Base-by-base conservation (phyloP, 2,888 invertebrate species). In the Eubasilissa splendida region DNA sequence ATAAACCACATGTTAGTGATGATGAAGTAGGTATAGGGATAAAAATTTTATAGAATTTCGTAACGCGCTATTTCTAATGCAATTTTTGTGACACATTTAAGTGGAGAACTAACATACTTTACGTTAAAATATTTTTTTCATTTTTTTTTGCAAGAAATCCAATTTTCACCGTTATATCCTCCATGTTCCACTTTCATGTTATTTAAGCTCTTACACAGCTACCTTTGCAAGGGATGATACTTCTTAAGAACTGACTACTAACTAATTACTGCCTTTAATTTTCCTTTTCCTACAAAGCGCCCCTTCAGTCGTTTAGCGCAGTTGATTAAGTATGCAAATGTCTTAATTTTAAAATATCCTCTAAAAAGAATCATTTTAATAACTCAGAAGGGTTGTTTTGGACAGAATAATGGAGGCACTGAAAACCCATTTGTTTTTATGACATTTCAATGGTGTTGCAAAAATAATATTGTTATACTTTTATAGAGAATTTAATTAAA, bases 301-400 rank as follows among this genome's bases (percentile, higher is more conserved):
- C 79, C 79, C 82, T 75, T 68, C 70, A 33, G 56, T 42, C 75
- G 66, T 77, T 68, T 76, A 79, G 79, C 76, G 65, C 77, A 76
- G 60, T 80, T 82, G 79, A 80, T 83, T 82, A 83, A 78, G 68
- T 82, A 83, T 83, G 83, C 83, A 83, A 83, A 83, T 83, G 82
- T 83, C 83, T 83, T 82, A 65, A 83, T 83, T 77, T 77, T 77
- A 78, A 78, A 80, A 80, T 77, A 63, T 74, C 75, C 77, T 79
- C 42, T 71, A 77, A 81, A 82, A 82, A 75, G 80, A 80, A 76
- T 59, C 42, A 83, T 74, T 80, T 79, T 82, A 82, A 83, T 82
- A 82, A 79, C 78, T 70, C 65, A 33, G 63, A 83, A 66, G 81
- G 81, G 77, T 71, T 63, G 42, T 50, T 58, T 76, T 54, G 70